Percentiles rank a stretch among this genome's conserved stretches.
Evolutionary conservation across 2,888 invertebrate species (phyloP).

Genomic region (Urechis unicinctus): DNA sequence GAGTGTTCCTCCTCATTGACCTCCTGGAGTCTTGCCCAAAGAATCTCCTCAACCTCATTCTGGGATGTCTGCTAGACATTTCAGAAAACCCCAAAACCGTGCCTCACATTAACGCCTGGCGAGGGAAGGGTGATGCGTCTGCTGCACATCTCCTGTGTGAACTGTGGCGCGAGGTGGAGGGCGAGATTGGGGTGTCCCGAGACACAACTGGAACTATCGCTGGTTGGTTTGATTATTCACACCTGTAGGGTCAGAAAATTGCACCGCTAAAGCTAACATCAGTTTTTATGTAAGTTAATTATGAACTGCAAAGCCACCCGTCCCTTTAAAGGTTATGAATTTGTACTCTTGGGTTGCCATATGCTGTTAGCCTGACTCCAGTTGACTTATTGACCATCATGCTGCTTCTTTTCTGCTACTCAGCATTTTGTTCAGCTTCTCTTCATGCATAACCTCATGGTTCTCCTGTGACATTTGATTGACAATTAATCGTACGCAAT

Average conservation of each 20-base stretch:
- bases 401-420: too few relatives aligned
- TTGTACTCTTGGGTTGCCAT: too few relatives aligned
- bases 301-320: too few relatives aligned
- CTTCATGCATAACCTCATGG: too few relatives aligned
- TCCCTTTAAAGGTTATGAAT: too few relatives aligned
- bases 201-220: slow-evolving; percentile 36
- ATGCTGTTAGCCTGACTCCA: too few relatives aligned
- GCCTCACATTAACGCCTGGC: slow-evolving; percentile 46
- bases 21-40: slow-evolving; percentile 46
- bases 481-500: background rate
- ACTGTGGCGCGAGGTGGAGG: slow-evolving; percentile 48
- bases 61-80: slow-evolving; percentile 48
- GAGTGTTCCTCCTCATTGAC: slow-evolving; percentile 48
- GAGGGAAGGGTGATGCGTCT: slow-evolving; percentile 37
- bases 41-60: slow-evolving; percentile 45
- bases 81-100: slow-evolving; percentile 48
- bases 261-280: too few relatives aligned
- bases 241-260: background rate
- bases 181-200: slow-evolving; percentile 40
- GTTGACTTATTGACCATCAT: too few relatives aligned
- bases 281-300: too few relatives aligned
- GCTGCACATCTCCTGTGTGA: slow-evolving; percentile 48
- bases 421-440: too few relatives aligned
- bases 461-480: background rate
- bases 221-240: slow-evolving; percentile 21